These are phyloP conservation scores for Ursus arctos DNA, from an alignment of 2,113 vertebrate genomes.

Conservation along the genomic window DNA sequence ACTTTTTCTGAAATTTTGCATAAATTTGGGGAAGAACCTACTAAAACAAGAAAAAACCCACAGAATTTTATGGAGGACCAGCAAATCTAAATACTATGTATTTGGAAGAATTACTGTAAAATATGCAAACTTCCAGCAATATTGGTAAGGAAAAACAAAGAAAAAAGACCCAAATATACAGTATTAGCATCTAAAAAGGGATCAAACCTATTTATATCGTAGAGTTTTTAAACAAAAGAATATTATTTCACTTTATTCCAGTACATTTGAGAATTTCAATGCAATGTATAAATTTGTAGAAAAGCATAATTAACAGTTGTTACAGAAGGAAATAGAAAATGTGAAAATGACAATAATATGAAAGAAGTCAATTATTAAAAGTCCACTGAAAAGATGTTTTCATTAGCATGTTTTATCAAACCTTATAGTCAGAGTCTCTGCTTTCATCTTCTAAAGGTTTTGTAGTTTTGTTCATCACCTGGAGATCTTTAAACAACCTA, in stretches of 20 bases:
- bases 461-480: neutral
- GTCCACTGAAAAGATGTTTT: neutral
- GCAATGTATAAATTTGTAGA: neutral
- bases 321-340: neutral
- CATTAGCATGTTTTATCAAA: neutral
- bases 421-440: neutral
- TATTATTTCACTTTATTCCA: neutral
- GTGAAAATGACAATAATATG: neutral
- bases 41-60: neutral
- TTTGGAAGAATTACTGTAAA: neutral
- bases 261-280: neutral
- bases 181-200: neutral
- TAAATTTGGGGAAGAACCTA: neutral
- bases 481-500: neutral
- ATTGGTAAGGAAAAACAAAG: neutral
- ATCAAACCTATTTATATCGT: neutral
- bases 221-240: constrained; percentile 13
- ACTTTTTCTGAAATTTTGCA: neutral
- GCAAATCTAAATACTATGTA: neutral
- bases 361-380: neutral
- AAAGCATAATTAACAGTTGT: neutral
- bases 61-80: neutral
- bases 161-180: neutral
- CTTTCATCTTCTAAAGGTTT: neutral
- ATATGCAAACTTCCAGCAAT: neutral